These are phyloP conservation scores for Epizoanthus fatuus DNA, from an alignment of 92 coral and sea anemone genomes.

Conservation along the genomic window DNA sequence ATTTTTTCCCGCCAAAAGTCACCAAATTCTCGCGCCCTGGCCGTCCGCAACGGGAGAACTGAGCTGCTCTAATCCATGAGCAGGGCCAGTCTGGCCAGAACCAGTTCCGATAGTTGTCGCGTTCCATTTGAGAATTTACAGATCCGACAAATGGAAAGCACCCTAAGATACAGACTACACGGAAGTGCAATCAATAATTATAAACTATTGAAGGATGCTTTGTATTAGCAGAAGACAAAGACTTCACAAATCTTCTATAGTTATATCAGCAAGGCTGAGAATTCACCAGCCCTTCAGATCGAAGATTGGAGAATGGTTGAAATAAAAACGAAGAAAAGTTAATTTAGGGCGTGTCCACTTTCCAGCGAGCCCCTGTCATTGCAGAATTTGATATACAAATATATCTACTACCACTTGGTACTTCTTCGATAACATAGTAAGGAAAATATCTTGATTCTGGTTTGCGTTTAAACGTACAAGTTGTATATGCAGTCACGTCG, in stretches of 20 bases:
- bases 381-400: background rate
- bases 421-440: conserved; percentile 18
- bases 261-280: too few species aligned
- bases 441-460: conserved; percentile 2
- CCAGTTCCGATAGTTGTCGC: too few species aligned
- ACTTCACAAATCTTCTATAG: too few species aligned
- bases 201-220: background rate
- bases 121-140: too few species aligned
- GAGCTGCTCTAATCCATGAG: too few species aligned
- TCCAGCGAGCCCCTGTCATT: too few species aligned
- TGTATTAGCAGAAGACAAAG: background rate
- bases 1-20: too few species aligned
- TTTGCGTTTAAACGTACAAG: background rate
- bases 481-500: background rate
- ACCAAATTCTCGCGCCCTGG: too few species aligned
- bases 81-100: too few species aligned
- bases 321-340: background rate
- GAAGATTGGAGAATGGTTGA: too few species aligned
- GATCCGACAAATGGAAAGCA: background rate
- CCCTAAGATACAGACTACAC: background rate
- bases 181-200: background rate
- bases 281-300: too few species aligned
- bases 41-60: too few species aligned
- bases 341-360: background rate
- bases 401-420: conserved; percentile 40